A percentile compares a stretch with the other conserved stretches of the same genome.
Conservation (phyloP, 2,888 invertebrate genomes). For the Villa cingulata region DNA sequence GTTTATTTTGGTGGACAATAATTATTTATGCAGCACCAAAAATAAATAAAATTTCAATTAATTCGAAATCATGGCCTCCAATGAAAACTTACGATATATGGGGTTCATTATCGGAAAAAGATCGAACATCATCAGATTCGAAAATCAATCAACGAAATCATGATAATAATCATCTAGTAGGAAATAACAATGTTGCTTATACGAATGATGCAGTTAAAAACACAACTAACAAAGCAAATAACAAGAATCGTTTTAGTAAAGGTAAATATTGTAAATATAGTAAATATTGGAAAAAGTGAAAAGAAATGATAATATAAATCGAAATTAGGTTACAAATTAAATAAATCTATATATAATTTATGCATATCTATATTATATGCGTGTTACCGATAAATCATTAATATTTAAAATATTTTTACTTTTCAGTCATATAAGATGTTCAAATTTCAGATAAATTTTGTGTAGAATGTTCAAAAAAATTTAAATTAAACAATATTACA, state of each 20-base stretch:
- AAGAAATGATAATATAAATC: too few species aligned
- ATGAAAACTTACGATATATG: slow-evolving; percentile 32
- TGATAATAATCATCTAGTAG: not conserved
- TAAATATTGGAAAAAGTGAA: too few species aligned
- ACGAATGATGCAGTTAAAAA: not conserved
- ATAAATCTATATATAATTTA: too few species aligned
- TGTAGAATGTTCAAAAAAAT: too few species aligned
- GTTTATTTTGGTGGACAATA: not conserved
- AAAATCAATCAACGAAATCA: not conserved
- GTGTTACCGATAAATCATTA: too few species aligned
- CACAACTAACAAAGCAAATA: not conserved
- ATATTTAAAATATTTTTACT: too few species aligned
- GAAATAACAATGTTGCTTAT: not conserved
- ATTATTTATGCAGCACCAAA: not conserved
- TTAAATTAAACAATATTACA: too few species aligned
- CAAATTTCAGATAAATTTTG: too few species aligned
- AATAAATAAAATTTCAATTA: not conserved
- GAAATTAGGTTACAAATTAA: too few species aligned
- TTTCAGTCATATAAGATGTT: too few species aligned
- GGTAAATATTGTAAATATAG: slow-evolving; percentile 1
- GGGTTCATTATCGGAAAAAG: slow-evolving; percentile 15
- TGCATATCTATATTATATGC: too few species aligned
- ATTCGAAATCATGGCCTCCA: slow-evolving; percentile 24
- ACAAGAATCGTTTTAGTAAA: slow-evolving; percentile 1
- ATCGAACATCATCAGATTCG: not conserved